Conservation (phyloP, 2,113 vertebrate genomes). For the Caretta caretta region DNA sequence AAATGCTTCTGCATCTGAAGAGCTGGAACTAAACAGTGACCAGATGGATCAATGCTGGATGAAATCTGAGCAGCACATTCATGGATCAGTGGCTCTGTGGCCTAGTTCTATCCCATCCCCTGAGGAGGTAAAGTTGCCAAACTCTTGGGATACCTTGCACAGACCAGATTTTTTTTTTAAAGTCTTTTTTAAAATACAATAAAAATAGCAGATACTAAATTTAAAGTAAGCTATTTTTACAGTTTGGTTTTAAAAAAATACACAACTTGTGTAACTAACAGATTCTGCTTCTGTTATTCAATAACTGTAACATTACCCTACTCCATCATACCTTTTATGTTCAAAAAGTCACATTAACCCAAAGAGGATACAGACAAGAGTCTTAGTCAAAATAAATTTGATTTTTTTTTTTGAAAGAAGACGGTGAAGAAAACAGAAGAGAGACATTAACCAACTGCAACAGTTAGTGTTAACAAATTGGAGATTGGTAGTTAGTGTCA, state of each 20-base stretch:
- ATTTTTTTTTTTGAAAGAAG: neutral
- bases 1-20: neutral
- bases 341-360: slow-evolving; percentile 47
- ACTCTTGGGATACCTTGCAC: neutral
- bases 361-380: slow-evolving; percentile 20
- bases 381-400: slow-evolving; percentile 47
- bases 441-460: slow-evolving; percentile 42
- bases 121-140: neutral
- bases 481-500: slow-evolving; percentile 42
- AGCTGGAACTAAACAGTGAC: neutral
- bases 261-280: neutral
- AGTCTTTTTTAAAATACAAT: neutral
- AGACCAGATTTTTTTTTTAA: neutral
- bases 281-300: neutral
- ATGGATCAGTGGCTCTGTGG: neutral
- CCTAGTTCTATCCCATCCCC: neutral
- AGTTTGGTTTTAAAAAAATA: neutral
- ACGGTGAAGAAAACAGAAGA: neutral
- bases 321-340: slow-evolving; percentile 59
- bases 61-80: neutral
- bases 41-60: neutral
- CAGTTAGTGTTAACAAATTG: slow-evolving; percentile 23
- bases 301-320: slow-evolving; percentile 30
- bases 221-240: neutral
- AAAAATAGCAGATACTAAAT: slow-evolving; percentile 10